Conservation (phyloP, 1,140 invertebrate genomes). For the Bombus confusus region DNA sequence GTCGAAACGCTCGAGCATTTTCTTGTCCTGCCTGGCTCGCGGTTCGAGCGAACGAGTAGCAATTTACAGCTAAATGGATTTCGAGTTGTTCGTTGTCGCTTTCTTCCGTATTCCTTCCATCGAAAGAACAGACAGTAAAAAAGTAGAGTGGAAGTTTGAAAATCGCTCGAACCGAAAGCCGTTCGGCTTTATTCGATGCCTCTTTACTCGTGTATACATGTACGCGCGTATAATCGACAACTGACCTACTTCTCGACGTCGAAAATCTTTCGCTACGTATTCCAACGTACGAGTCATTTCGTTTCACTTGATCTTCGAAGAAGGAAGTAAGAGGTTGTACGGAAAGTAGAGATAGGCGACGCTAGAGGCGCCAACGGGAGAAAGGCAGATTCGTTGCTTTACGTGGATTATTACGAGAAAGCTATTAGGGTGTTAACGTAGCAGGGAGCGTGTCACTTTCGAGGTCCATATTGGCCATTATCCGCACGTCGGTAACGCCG, state of each 20-base stretch:
- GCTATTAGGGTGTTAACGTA: slow-evolving; percentile 43
- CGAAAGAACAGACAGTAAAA: neutral
- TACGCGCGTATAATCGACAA: too few species aligned
- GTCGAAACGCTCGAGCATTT: neutral
- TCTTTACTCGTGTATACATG: too few species aligned
- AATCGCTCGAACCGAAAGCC: slow-evolving; percentile 38
- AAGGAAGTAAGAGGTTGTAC: neutral
- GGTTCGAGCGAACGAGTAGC: slow-evolving; percentile 24
- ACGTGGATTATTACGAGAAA: slow-evolving; percentile 49
- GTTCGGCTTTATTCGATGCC: slow-evolving; percentile 16
- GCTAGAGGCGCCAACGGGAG: neutral
- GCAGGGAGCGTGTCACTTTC: slow-evolving; percentile 25
- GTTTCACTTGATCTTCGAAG: slow-evolving; percentile 23
- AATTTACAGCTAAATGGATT: slow-evolving; percentile 62
- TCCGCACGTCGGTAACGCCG: slow-evolving; percentile 16
- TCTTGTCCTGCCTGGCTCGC: neutral
- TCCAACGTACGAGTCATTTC: neutral
- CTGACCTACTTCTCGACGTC: neutral
- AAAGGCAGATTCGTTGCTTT: slow-evolving; percentile 31
- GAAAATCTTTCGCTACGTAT: slow-evolving; percentile 15
- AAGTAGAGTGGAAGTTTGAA: slow-evolving; percentile 32
- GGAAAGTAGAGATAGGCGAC: too few species aligned
- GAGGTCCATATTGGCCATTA: slow-evolving; percentile 22
- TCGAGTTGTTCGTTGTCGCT: slow-evolving; percentile 37
- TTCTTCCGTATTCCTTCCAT: slow-evolving; percentile 27